A percentile compares a stretch with the other conserved stretches of the same genome.
These are phyloP conservation scores for Rhopalosiphum padi DNA, from an alignment of 1,140 invertebrate genomes.

Conservation along the genomic window DNA sequence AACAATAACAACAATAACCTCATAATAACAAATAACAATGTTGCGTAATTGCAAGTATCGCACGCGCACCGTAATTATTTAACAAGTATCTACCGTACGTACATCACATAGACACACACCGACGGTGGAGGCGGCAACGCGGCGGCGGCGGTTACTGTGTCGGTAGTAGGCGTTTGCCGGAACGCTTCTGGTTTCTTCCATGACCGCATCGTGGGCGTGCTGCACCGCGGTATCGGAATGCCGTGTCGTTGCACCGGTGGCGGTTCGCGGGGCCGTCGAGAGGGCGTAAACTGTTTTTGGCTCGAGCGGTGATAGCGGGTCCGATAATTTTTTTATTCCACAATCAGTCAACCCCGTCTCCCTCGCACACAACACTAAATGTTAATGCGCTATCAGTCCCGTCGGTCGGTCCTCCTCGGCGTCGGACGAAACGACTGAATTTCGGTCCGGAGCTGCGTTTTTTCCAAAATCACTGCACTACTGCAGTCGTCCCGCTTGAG, in stretches of 20 bases:
- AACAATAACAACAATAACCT: no score
- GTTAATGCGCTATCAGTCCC: not conserved
- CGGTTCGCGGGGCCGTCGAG: not conserved
- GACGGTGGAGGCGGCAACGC: not conserved
- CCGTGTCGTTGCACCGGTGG: not conserved
- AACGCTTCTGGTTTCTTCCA: conserved; percentile 33
- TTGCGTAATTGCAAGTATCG: no score
- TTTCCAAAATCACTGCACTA: not conserved
- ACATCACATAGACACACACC: not conserved
- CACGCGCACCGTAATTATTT: not conserved
- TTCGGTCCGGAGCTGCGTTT: not conserved
- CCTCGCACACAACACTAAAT: not conserved
- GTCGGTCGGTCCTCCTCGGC: not conserved
- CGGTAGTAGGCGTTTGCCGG: not conserved
- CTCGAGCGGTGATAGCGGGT: conserved; percentile 6
- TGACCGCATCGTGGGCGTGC: not conserved
- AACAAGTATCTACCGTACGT: no score
- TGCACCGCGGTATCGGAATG: not conserved
- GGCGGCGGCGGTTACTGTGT: no score
- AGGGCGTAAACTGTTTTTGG: conserved; percentile 24
- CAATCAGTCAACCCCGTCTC: conserved; percentile 13
- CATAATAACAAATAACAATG: no score
- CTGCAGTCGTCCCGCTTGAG: not conserved
- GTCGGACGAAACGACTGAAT: not conserved
- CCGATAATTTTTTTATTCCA: conserved; percentile 22